Evolutionary conservation across 2,797 vertebrate genomes (phyloP), one percentile per base, ranked within the genome.

Genomic region (Saguinus oedipus): DNA sequence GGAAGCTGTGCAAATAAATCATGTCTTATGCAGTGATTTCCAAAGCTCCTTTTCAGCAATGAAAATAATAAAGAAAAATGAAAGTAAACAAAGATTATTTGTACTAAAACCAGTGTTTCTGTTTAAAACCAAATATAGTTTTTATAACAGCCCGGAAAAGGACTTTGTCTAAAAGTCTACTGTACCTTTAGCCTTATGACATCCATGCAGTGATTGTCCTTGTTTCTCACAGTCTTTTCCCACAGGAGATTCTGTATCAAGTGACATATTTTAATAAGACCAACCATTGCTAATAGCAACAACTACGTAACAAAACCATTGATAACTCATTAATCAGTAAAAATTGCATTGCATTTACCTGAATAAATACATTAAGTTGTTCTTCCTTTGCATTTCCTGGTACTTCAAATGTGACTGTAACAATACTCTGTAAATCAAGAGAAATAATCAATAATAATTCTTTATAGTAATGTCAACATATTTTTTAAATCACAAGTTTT

Each of bases 321-420:
- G 0, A 91, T 90, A 59, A 61, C 88, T 53, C 92, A 97, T 94
- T 93, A 92, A 78, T 90, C 96, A 19, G 48, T 95, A 82, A 59
- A 96, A 75, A 39, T 39, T 39, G 39, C 85, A 39, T 39, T 39
- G 39, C 85, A 92, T 78, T 98, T 98, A 99, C 99, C 99, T 99
- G 99, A 98, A 99, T 99, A 39, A 99, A 99, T 55, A 99, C 61
- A 97, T 99, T 99, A 87, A 99, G 98, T 50, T 98, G 98, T 88
- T 99, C 99, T 98, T 99, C 99, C 53, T 98, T 98, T 91, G 99
- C 97, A 98, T 98, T 99, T 98, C 99, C 99, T 24, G 97, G 98
- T 88, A 99, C 98, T 99, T 99, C 99, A 98, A 99, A 99, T 3
- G 99, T 99, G 97, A 99, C 98, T 5, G 99, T 99, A 97, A 99